Conservation (phyloP, 2,888 invertebrate genomes). For the Achlya flavicornis region DNA sequence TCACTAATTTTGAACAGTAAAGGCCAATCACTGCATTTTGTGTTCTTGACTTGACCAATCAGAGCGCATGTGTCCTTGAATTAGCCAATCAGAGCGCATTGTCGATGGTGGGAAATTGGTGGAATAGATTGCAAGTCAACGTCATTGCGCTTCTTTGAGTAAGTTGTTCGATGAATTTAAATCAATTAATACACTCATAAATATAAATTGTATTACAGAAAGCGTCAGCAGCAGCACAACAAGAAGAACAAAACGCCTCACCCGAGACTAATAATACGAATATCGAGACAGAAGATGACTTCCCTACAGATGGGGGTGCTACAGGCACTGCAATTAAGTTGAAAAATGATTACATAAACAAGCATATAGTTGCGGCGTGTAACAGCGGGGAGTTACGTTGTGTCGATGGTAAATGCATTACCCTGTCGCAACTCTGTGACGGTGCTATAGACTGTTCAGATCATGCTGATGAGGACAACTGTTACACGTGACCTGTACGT, state of each 20-base stretch:
- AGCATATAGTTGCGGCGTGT: slow-evolving; percentile 73
- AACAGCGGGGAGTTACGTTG: slow-evolving; percentile 84
- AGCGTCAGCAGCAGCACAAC: slow-evolving; percentile 42
- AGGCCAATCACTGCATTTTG: too few species aligned
- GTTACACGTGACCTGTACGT: slow-evolving; percentile 73
- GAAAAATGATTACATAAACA: slow-evolving; percentile 18
- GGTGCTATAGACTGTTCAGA: slow-evolving; percentile 85
- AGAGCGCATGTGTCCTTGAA: too few species aligned
- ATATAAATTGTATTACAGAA: slow-evolving; percentile 46
- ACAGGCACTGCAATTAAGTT: background rate
- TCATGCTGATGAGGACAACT: slow-evolving; percentile 86
- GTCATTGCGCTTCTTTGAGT: too few species aligned
- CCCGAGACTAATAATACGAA: slow-evolving; percentile 45
- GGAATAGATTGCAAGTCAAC: too few species aligned
- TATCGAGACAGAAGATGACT: slow-evolving; percentile 30
- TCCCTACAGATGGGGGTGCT: background rate
- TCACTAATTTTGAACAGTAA: too few species aligned
- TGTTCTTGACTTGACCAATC: too few species aligned
- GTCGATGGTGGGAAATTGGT: too few species aligned
- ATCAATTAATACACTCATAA: too few species aligned
- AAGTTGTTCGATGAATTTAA: too few species aligned
- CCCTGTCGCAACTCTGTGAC: slow-evolving; percentile 85
- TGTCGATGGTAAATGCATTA: slow-evolving; percentile 86
- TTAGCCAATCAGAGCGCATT: too few species aligned
- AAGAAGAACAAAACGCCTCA: slow-evolving; percentile 41